Evolutionary conservation across 1,140 invertebrate species (phyloP).

Genomic region (Neodiprion lecontei): DNA sequence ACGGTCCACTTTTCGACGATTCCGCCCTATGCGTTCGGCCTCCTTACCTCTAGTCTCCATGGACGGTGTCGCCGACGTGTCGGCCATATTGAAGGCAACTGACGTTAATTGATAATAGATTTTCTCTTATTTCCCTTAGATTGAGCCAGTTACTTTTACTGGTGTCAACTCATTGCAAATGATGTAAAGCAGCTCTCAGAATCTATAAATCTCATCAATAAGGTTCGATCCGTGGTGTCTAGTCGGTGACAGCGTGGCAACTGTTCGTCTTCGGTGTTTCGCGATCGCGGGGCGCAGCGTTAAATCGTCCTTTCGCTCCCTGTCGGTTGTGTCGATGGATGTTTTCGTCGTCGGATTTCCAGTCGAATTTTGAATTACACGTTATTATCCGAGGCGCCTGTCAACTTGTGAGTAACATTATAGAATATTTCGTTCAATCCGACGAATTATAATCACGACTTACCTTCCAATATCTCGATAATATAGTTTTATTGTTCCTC

Average conservation of each 20-base stretch:
- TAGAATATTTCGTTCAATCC: not conserved
- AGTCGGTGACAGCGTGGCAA: not conserved
- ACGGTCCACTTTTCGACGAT: too few species aligned
- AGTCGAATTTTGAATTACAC: not conserved
- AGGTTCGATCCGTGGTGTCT: not conserved
- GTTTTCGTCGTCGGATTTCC: not conserved
- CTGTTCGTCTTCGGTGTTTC: not conserved
- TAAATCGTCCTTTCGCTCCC: not conserved
- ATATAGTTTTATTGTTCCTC: too few species aligned
- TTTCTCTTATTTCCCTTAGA: too few species aligned
- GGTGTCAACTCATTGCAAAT: too few species aligned
- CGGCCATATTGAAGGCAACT: too few species aligned
- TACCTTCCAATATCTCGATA: too few species aligned
- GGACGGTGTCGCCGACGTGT: too few species aligned
- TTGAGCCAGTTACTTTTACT: too few species aligned
- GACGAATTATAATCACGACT: not conserved
- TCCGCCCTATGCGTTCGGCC: too few species aligned
- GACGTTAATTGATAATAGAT: too few species aligned
- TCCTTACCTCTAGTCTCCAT: too few species aligned
- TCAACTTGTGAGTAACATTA: not conserved
- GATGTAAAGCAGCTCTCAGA: not conserved
- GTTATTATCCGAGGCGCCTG: not conserved
- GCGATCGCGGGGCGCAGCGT: too few species aligned
- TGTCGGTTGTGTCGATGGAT: not conserved
- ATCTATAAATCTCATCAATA: not conserved